Conservation (phyloP, 2,113 vertebrate species). For the Perca flavescens region DNA sequence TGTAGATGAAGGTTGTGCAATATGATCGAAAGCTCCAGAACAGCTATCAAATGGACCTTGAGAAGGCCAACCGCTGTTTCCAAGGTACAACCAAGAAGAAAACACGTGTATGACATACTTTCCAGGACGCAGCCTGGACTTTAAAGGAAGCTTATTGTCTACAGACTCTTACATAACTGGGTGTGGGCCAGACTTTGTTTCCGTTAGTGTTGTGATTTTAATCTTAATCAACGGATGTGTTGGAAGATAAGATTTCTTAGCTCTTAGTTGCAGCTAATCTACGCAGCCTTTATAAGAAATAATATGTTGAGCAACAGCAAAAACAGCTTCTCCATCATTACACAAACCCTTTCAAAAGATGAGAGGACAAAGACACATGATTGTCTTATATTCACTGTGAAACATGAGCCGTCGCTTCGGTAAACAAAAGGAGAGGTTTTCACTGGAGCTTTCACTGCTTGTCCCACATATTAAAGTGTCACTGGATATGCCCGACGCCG, state of each 20-base stretch:
- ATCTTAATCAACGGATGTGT: background rate
- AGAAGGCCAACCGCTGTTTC: too few species aligned
- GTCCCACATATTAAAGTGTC: conserved; percentile 5
- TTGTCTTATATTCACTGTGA: conserved; percentile 26
- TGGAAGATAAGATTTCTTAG: background rate
- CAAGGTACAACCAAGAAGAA: background rate
- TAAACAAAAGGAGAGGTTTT: background rate
- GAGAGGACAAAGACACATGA: conserved; percentile 7
- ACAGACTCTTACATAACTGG: conserved; percentile 37
- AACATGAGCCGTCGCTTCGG: conserved; percentile 42
- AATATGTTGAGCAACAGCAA: background rate
- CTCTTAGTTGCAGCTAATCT: background rate
- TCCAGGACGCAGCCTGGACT: background rate
- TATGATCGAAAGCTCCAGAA: too few species aligned
- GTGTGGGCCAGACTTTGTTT: conserved; percentile 15
- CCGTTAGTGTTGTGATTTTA: conserved; percentile 21
- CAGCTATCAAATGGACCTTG: too few species aligned
- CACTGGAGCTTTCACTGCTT: conserved; percentile 3
- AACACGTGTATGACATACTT: background rate
- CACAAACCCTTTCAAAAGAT: conserved; percentile 15
- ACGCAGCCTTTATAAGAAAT: background rate
- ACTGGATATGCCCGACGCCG: conserved; percentile 24
- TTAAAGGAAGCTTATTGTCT: conserved; percentile 31
- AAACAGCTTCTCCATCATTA: background rate
- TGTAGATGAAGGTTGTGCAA: too few species aligned